These are phyloP conservation scores for Entomobrya proxima DNA, from an alignment of 2,888 invertebrate species.

Conservation along the genomic window DNA sequence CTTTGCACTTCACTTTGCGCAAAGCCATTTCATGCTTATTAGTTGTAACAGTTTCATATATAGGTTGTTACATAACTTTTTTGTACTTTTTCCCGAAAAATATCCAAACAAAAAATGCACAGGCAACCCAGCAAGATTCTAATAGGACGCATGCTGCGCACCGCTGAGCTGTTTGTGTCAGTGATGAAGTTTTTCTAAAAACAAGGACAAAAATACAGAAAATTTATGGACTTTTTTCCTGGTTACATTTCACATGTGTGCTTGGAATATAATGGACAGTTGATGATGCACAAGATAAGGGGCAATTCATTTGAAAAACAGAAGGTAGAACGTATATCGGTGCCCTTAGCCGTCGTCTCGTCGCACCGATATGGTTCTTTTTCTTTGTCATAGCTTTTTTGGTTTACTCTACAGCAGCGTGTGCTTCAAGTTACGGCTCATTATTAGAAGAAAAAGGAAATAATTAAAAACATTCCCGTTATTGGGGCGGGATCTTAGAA, in stretches of 20 bases:
- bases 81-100: conserved; percentile 2
- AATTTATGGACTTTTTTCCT: conserved; percentile 47
- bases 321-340: conserved; percentile 3
- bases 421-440: conserved; percentile 3
- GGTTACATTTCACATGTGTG: conserved; percentile 6
- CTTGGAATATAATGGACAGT: conserved; percentile 30
- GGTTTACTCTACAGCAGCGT: background rate
- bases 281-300: conserved; percentile 41
- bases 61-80: background rate
- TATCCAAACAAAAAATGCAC: conserved; percentile 38
- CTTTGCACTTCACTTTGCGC: conserved; percentile 44
- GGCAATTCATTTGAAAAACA: conserved; percentile 5
- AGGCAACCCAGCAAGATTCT: conserved; percentile 25
- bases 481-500: conserved; percentile 15
- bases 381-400: background rate
- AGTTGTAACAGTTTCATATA: background rate
- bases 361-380: background rate
- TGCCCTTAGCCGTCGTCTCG: conserved; percentile 18
- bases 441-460: conserved; percentile 21
- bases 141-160: conserved; percentile 58
- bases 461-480: conserved; percentile 38
- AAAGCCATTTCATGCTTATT: conserved; percentile 59
- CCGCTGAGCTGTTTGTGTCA: conserved; percentile 64
- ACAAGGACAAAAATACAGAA: conserved; percentile 53
- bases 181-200: conserved; percentile 59